Base-by-base conservation (phyloP, 2,797 vertebrate genomes). In the Apogon talboti region DNA sequence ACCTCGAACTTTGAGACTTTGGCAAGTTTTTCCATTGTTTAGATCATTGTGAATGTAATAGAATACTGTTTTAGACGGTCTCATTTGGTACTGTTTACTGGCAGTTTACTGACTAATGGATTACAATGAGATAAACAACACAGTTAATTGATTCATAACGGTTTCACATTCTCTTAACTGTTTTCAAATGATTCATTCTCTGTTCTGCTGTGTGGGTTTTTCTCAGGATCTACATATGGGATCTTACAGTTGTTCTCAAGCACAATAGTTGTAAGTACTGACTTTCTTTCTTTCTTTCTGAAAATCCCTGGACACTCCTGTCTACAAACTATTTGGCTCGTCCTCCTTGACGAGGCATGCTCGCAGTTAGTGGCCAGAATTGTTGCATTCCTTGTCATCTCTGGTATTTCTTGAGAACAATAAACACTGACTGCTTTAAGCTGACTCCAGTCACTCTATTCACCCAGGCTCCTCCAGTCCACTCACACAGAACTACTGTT, bases 181-280 rank as follows among this genome's bases (percentile, higher is more conserved):
- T 35, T 35, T 35, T 2, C 7, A 35, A 10, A 35, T 10, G 9
- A 35, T 35, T 35, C 33, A 8, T 10, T 8, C 9, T 35, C 33
- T 10, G 33, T 35, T 35, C 9, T 35, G 10, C 33, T 46, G 21
- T 54, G 9, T 55, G 35, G 8, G 1, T 53, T 18, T 45, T 12
- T 80, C 89, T 71, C 91, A 99, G 97, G 95, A 46, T 98, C 97
- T 64, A 95, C 96, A 0, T 99, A 98, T 67, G 97, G 98, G 66
- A 66, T 98, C 64, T 90, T 99, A 76, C 97, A 99, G 75, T 91
- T 99, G 6, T 97, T 98, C 92, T 99, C 97, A 60, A 98, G 98
- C 86, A 96, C 96, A 1, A 18, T 98, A 82, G 95, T 98, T 87
- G 98, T 99, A 92, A 98, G 97, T 96, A 89, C 71, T 56, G 16